Base-by-base conservation (phyloP, 2,888 invertebrate genomes). In the Apantesis nais region DNA sequence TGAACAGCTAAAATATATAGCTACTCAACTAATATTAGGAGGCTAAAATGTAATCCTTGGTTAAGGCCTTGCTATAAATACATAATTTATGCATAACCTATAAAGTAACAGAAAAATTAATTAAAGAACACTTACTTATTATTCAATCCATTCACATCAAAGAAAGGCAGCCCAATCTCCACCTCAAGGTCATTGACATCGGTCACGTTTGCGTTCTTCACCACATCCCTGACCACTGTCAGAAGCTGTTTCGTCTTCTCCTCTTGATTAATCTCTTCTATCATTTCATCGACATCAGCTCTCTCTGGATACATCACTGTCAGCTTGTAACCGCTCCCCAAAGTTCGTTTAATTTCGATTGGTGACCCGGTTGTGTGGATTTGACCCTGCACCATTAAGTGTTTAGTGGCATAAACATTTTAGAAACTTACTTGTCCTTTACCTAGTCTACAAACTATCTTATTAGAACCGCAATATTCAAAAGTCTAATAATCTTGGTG, bases 321-420 rank as follows among this genome's bases (percentile, higher is more conserved):
- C 22, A 96, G 84, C 76, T 92, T 93, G 87, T 96, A 96, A 0
- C 96, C 96, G 66, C 89, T 93, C 22, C 96, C 96, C 41, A 96
- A 90, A n/a, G 92, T 90, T 3, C 95, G 93, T 72, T 96, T 96
- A 70, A 96, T 91, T 62, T 94, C 95, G 62, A 96, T 89, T 0
- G 96, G 96, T 0, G 96, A 95, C 1, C 96, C 96, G 0, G 94
- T 93, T 19, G 96, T 96, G 78, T 96, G 93, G 75, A 96, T 92
- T 89, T 95, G 95, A 55, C 96, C 96, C 92, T 95, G 81, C 7
- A 62, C 25, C 1, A 29, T 66, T 0, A 60, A 60, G 48, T 7
- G 16, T 44, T 44, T 44, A 4, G 16, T 22, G 9, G 22, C 22
- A 48, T 22, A 22, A 16, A 41, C 14, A 41, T 4, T 16, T 41